phyloP scores from a whole-genome alignment of 2,888 invertebrate species.

The Altica lythri region DNA sequence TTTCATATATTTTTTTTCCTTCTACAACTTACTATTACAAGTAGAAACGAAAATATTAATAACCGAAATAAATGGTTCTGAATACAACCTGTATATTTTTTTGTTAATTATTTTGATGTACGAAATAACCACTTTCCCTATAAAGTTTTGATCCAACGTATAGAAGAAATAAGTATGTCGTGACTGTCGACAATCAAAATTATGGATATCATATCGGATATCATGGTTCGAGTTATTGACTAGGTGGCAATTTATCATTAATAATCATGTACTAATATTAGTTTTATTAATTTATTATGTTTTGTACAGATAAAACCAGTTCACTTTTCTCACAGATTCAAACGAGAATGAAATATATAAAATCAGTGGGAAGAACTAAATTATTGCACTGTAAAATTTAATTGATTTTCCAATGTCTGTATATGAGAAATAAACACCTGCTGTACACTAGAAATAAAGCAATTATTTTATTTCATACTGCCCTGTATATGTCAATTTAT shows the following conservation, averaged over 20 bases:
- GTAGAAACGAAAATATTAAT: no score
- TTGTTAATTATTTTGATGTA: no score
- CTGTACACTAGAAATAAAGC: no score
- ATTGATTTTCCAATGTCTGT: constrained; percentile 1
- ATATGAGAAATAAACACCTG: no score
- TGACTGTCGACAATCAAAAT: constrained; percentile 23
- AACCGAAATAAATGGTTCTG: no score
- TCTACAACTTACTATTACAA: no score
- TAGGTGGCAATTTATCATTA: constrained; percentile 20
- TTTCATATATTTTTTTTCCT: no score
- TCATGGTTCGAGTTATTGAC: constrained; percentile 19
- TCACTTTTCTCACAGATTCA: constrained; percentile 16
- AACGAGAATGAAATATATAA: constrained; percentile 12
- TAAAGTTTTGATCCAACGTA: constrained; percentile 16
- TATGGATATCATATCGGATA: constrained; percentile 21
- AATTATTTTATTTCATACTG: no score
- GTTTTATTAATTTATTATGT: constrained; percentile 23
- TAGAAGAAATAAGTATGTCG: constrained; percentile 19
- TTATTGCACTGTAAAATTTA: constrained; percentile 14
- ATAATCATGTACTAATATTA: constrained; percentile 24
- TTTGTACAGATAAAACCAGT: constrained; percentile 21
- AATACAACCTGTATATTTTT: no score
- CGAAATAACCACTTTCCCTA: no score
- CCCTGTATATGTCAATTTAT: no score
- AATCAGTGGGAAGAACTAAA: constrained; percentile 5